These are phyloP conservation scores for Antennarius maculatus DNA, from an alignment of 2,797 vertebrate species.

Conservation along the genomic window DNA sequence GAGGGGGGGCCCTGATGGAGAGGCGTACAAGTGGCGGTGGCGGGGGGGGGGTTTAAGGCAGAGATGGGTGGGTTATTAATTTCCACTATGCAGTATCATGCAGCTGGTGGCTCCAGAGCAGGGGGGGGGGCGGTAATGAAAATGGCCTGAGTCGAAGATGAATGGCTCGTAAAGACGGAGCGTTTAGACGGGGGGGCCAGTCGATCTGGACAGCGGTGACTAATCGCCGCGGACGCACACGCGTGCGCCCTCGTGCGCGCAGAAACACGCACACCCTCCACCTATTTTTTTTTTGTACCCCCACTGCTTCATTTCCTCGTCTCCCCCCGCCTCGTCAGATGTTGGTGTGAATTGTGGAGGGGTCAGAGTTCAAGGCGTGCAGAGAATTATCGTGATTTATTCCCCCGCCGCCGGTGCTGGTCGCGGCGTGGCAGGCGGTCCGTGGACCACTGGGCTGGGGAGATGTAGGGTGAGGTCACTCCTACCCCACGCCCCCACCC, in stretches of 20 bases:
- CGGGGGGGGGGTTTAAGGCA: constrained; percentile 65
- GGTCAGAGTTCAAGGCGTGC: constrained; percentile 98
- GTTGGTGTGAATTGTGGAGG: constrained; percentile 91
- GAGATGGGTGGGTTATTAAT: constrained; percentile 91
- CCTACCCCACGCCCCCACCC: constrained; percentile 54
- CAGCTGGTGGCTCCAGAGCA: constrained; percentile 94
- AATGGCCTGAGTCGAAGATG: constrained; percentile 98
- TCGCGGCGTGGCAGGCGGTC: constrained; percentile 44
- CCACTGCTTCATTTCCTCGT: constrained; percentile 32
- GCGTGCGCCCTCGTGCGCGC: constrained; percentile 16
- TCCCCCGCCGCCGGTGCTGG: constrained; percentile 63
- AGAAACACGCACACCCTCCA: constrained; percentile 47
- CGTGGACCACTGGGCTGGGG: constrained; percentile 72
- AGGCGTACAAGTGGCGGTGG: constrained; percentile 17
- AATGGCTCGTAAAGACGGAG: constrained; percentile 99
- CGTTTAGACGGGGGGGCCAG: constrained; percentile 96
- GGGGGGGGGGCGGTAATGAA: constrained; percentile 95
- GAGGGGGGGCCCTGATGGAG: constrained; percentile 56
- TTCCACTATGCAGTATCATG: constrained; percentile 94
- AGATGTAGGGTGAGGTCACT: constrained; percentile 85
- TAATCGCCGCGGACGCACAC: constrained; percentile 83
- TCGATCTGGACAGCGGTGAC: constrained; percentile 93
- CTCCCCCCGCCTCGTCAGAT: constrained; percentile 48
- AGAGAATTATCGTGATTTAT: constrained; percentile 99
- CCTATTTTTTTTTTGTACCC: constrained; percentile 4